A percentile compares a stretch with the other conserved stretches of the same genome.
These are phyloP conservation scores for Matsumyia berberina DNA, from an alignment of 2,888 invertebrate species.

Conservation along the genomic window DNA sequence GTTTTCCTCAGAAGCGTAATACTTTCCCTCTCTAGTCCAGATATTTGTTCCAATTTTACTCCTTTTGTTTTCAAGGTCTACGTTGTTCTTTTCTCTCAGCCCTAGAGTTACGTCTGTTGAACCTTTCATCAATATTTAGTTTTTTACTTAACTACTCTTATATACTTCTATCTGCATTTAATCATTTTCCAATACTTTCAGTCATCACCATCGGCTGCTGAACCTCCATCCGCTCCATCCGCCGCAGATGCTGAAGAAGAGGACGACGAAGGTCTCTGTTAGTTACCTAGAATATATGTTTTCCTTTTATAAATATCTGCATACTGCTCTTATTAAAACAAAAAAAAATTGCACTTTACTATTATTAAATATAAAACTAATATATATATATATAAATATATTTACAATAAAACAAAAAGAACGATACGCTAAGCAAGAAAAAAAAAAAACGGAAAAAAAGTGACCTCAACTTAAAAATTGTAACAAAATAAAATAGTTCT, in stretches of 20 bases:
- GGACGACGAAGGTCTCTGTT: slow-evolving; percentile 77
- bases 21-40: too few relatives aligned
- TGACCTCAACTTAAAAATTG: slow-evolving; percentile 62
- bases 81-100: too few relatives aligned
- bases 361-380: slow-evolving; percentile 26
- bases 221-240: slow-evolving; percentile 62
- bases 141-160: too few relatives aligned
- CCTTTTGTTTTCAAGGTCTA: too few relatives aligned
- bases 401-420: slow-evolving; percentile 49
- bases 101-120: too few relatives aligned
- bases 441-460: slow-evolving; percentile 44
- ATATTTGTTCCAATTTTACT: too few relatives aligned
- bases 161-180: neutral
- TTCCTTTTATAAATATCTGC: slow-evolving; percentile 66
- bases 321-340: slow-evolving; percentile 66
- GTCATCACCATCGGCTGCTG: slow-evolving; percentile 68
- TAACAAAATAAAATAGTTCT: slow-evolving; percentile 34
- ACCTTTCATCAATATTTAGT: too few relatives aligned
- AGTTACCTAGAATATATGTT: slow-evolving; percentile 67
- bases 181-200: slow-evolving; percentile 14
- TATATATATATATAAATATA: slow-evolving; percentile 34
- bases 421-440: slow-evolving; percentile 42
- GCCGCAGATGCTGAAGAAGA: slow-evolving; percentile 72
- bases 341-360: slow-evolving; percentile 58
- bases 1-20: too few relatives aligned